Evolutionary conservation across 2,113 vertebrate genomes (phyloP).

Genomic region (Anseranas semipalmata): DNA sequence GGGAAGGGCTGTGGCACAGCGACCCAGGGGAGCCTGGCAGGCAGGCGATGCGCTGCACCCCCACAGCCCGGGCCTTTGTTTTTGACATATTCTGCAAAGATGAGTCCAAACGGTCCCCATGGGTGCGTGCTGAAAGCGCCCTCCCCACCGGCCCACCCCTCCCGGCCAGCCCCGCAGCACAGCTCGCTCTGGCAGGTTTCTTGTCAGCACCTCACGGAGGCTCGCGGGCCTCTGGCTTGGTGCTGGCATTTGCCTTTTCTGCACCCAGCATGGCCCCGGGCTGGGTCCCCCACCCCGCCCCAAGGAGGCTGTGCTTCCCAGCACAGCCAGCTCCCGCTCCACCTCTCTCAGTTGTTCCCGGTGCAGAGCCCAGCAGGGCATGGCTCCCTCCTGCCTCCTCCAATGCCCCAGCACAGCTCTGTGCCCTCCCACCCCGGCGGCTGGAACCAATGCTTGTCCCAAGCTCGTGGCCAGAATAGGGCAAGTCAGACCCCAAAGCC

Average conservation of each 20-base stretch:
- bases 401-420: no score
- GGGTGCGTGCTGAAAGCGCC: not conserved
- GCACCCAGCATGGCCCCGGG: slow-evolving; percentile 8
- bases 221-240: slow-evolving; percentile 23
- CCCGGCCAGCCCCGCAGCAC: not conserved
- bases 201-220: not conserved
- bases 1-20: not conserved
- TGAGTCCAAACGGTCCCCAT: not conserved
- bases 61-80: not conserved
- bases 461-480: not conserved
- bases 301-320: rapidly evolving
- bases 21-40: not conserved
- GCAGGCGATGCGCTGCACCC: rapidly evolving
- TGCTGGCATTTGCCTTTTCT: slow-evolving; percentile 41
- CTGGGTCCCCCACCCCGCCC: not conserved
- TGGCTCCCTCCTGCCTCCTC: not conserved
- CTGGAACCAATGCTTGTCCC: not conserved
- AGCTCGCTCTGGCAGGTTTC: not conserved
- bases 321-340: not conserved
- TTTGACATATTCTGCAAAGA: not conserved
- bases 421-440: not conserved
- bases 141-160: not conserved
- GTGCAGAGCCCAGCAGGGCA: rapidly evolving
- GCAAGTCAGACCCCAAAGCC: not conserved
- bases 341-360: rapidly evolving